Evolutionary conservation across 2,888 invertebrate genomes (phyloP).

Genomic region (Unio pictorum): DNA sequence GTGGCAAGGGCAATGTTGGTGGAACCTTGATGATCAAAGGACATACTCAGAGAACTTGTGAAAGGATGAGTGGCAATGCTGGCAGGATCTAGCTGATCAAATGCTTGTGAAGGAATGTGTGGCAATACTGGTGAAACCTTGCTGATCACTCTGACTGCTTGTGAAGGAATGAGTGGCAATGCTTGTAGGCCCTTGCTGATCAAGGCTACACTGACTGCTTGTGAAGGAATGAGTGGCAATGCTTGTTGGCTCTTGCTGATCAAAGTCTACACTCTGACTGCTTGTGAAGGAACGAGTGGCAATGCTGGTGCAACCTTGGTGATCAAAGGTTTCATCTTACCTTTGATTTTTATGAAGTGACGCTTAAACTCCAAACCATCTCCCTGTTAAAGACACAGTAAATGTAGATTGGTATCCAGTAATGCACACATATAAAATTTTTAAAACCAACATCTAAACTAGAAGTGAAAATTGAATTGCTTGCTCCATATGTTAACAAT

Average conservation of each 20-base stretch:
- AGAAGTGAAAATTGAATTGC: no score
- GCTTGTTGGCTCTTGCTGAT: background rate
- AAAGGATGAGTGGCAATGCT: constrained; percentile 39
- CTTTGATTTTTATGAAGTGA: constrained; percentile 82
- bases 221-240: constrained; percentile 28
- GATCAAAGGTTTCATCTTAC: constrained; percentile 75
- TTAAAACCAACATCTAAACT: no score
- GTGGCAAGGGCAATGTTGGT: constrained; percentile 53
- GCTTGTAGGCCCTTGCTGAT: constrained; percentile 52
- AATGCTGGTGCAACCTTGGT: constrained; percentile 55
- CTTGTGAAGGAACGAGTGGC: constrained; percentile 46
- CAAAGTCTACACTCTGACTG: background rate
- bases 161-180: constrained; percentile 49
- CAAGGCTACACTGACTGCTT: constrained; percentile 2
- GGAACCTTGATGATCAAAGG: constrained; percentile 48
- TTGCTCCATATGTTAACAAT: background rate
- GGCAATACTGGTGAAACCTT: background rate
- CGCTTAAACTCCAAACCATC: constrained; percentile 95
- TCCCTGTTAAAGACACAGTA: constrained; percentile 77
- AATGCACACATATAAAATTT: no score
- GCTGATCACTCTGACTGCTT: constrained; percentile 4
- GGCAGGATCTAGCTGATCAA: constrained; percentile 51
- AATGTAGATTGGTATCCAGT: background rate
- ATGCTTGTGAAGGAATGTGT: constrained; percentile 31
- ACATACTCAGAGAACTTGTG: constrained; percentile 10